Conservation (phyloP, 2,888 invertebrate genomes). For the Cistogaster globosa region DNA sequence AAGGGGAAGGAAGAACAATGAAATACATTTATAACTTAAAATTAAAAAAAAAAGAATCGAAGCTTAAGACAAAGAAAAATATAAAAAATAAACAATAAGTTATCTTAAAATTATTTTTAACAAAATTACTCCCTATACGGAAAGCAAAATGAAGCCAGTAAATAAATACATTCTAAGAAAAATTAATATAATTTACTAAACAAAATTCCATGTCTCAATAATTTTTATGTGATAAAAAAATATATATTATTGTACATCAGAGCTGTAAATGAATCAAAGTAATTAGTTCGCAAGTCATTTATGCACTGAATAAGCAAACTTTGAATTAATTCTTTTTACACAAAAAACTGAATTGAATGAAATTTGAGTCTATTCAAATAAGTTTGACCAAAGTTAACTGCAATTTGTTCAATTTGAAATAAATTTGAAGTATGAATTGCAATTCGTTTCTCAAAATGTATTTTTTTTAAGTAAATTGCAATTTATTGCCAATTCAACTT, state of each 20-base stretch:
- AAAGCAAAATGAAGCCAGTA: slow-evolving; percentile 40
- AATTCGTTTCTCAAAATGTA: no score
- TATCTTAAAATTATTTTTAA: slow-evolving; percentile 65
- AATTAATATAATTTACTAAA: slow-evolving; percentile 58
- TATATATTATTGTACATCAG: slow-evolving; percentile 50
- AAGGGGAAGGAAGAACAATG: slow-evolving; percentile 40
- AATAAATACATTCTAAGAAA: slow-evolving; percentile 18
- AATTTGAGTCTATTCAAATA: no score
- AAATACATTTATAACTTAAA: slow-evolving; percentile 53
- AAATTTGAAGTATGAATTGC: no score
- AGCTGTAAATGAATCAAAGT: no score
- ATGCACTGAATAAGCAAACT: background rate
- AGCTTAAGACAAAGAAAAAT: slow-evolving; percentile 45
- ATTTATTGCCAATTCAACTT: no score
- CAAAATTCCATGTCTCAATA: slow-evolving; percentile 34
- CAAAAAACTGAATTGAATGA: no score
- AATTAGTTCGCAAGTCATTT: slow-evolving; percentile 3
- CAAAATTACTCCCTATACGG: slow-evolving; percentile 54
- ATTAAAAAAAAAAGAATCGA: slow-evolving; percentile 43
- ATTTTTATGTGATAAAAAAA: slow-evolving; percentile 36
- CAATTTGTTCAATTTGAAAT: no score
- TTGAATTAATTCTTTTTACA: no score
- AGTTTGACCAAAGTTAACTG: no score
- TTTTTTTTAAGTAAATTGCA: no score
- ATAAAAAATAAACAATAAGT: slow-evolving; percentile 65